A percentile compares a stretch with the other conserved stretches of the same genome.
Evolutionary conservation across 2,888 invertebrate genomes (phyloP).

Genomic region (Isotomurus palustris): DNA sequence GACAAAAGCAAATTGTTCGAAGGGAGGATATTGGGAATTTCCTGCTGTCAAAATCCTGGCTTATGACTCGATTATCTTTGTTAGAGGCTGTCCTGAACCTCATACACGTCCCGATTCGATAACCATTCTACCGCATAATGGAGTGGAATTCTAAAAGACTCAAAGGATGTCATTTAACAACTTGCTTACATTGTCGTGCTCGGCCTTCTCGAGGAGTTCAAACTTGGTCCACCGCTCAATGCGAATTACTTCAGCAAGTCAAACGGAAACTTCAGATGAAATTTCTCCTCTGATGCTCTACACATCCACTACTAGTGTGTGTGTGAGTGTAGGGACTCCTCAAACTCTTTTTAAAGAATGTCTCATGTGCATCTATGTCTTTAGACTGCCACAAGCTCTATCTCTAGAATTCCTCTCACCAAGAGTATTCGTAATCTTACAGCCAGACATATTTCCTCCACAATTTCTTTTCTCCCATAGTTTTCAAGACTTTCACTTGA

Average conservation of each 20-base stretch:
- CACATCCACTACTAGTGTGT: too few species aligned
- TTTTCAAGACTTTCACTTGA: too few species aligned
- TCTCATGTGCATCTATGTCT: too few species aligned
- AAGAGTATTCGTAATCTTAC: too few species aligned
- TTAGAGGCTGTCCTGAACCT: not conserved
- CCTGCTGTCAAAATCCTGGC: conserved; percentile 10
- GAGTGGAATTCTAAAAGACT: conserved; percentile 16
- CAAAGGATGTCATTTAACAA: conserved; percentile 18
- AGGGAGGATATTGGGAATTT: conserved; percentile 12
- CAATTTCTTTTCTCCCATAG: too few species aligned
- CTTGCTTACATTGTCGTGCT: conserved; percentile 12
- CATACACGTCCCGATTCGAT: conserved; percentile 8
- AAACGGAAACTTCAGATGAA: conserved; percentile 11
- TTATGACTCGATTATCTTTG: conserved; percentile 15
- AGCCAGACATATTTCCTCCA: too few species aligned
- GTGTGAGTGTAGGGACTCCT: too few species aligned
- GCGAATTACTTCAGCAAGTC: conserved; percentile 15
- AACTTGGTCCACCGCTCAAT: conserved; percentile 1
- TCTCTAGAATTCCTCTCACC: too few species aligned
- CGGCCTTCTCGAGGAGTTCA: not conserved
- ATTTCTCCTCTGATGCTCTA: conserved; percentile 7
- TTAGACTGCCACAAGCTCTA: too few species aligned
- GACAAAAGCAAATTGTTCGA: conserved; percentile 7
- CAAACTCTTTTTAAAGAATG: too few species aligned
- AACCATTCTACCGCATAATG: conserved; percentile 16